These are phyloP conservation scores for Brachionus sp. DNA, from an alignment of 1,140 invertebrate genomes.

Conservation along the genomic window DNA sequence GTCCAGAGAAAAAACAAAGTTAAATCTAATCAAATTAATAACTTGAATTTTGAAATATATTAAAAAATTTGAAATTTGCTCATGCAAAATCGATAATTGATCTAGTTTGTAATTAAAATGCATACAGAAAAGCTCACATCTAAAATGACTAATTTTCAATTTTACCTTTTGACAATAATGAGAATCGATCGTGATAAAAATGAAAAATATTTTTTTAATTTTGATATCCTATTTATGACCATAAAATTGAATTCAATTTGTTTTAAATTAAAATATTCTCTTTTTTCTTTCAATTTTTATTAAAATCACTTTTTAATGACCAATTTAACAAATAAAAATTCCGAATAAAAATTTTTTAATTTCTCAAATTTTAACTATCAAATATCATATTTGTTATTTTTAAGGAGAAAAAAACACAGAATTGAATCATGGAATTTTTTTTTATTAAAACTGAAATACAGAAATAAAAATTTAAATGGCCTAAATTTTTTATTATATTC, in stretches of 20 bases:
- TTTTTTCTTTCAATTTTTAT: background rate
- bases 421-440: background rate
- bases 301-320: background rate
- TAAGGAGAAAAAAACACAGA: background rate
- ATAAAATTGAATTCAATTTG: background rate
- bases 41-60: background rate
- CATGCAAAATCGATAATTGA: constrained; percentile 38
- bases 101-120: background rate
- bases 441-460: too few species aligned
- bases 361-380: background rate
- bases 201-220: background rate
- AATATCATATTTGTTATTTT: background rate
- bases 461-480: background rate
- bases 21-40: constrained; percentile 1
- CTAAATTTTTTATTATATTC: background rate
- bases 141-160: background rate
- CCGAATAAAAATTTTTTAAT: background rate
- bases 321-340: background rate
- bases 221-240: background rate
- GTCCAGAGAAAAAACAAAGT: background rate
- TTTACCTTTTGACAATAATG: background rate
- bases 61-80: background rate
- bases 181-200: background rate
- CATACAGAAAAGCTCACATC: background rate
- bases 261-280: constrained; percentile 1